Base-by-base conservation (phyloP, 2,888 invertebrate species). In the Meiosimyza decipiens region DNA sequence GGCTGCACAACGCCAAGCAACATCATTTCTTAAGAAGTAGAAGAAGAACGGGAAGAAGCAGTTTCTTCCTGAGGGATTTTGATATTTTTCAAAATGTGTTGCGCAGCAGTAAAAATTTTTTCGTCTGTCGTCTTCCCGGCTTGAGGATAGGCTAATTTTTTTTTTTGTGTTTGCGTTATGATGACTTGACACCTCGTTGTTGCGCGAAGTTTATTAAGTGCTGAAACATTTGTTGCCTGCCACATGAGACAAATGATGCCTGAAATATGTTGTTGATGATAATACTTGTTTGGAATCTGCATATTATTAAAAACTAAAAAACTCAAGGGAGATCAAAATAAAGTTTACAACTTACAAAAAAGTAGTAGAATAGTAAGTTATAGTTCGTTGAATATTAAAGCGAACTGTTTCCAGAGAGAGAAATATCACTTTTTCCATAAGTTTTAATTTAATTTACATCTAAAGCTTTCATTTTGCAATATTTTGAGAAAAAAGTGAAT, bases 141-240 rank as follows among this genome's bases (percentile, higher is more conserved):
- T 33, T 57, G 57, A 28, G 12, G 33, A 54, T 28, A 11, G 40
- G 52, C 40, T 22, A 3, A 47, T 49, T n/a, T 18, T 63, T 16
- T 15, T 28, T 52, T 33, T 52, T 18, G 52, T 28, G 4, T 52
- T 50, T 52, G 4, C 22, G 18, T 22, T 68, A 15, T 18, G 47
- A 22, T 59, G 13, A 28, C 50, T 68, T 68, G 59, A 50, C 68
- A 68, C 57, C 68, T 59, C 57, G 68, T 59, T 59, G 68, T 50
- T 59, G 68, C 50, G 16, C 15, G 16, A 55, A 18, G 28, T 57
- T 69, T 57, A 50, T 66, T 50, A 51, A 69, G 68, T 69, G 59
- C 51, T 60, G 68, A 69, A 51, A 51, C 51, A 59, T 59, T 69
- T 50, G 59, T 57, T 49, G 28, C 50, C 68, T 59, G 59, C 59